Percentiles rank a stretch among this genome's conserved stretches.
phyloP scores from a whole-genome alignment of 2,888 invertebrate genomes.

The Neoscelio sp. region DNA sequence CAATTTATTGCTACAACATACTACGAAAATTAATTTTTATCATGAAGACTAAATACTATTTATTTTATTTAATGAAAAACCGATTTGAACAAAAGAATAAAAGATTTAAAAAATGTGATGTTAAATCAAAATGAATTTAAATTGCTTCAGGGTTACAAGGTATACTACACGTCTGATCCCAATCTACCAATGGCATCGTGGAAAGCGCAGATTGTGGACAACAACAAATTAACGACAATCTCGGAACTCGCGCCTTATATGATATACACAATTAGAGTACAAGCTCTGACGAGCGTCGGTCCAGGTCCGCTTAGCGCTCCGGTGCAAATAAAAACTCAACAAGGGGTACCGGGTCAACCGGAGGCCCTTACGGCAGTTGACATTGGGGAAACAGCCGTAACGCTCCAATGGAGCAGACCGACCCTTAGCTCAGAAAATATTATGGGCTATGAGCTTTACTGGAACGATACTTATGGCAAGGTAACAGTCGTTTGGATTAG shows the following conservation, averaged over 20 bases:
- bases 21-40: too few species aligned
- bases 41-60: too few species aligned
- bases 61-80: too few species aligned
- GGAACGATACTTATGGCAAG: slow-evolving; percentile 98
- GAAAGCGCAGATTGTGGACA: slow-evolving; percentile 97
- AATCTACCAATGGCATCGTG: slow-evolving; percentile 94
- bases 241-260: slow-evolving; percentile 95
- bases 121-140: too few species aligned
- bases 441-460: slow-evolving; percentile 97
- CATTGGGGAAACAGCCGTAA: slow-evolving; percentile 95
- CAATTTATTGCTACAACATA: too few species aligned
- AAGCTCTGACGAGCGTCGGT: slow-evolving; percentile 96
- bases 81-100: too few species aligned
- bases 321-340: slow-evolving; percentile 99
- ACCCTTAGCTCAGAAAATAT: slow-evolving; percentile 96
- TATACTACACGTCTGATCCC: slow-evolving; percentile 96
- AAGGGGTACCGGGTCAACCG: slow-evolving; percentile 99
- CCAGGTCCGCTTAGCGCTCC: slow-evolving; percentile 97
- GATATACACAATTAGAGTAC: slow-evolving; percentile 97
- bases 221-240: slow-evolving; percentile 95
- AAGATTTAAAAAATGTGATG: too few species aligned
- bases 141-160: slow-evolving; percentile 99
- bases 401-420: slow-evolving; percentile 96
- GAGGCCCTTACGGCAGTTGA: slow-evolving; percentile 94
- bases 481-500: slow-evolving; percentile 78